Base-by-base conservation (phyloP, 1,140 invertebrate species). In the Drosophila sproati region DNA sequence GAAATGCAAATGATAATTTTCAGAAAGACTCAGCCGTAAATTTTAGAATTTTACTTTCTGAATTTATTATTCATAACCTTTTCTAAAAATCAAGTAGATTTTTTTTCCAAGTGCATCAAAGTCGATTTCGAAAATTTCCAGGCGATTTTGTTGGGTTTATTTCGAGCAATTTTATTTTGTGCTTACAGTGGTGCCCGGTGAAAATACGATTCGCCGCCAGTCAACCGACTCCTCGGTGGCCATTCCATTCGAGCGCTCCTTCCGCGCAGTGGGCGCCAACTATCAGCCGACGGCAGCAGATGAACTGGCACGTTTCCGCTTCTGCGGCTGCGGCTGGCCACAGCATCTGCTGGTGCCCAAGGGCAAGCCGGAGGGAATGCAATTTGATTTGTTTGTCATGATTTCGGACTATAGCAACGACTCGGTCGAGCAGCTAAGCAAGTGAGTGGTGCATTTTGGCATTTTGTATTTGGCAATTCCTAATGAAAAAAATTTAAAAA, bases 181-280 rank as follows among this genome's bases (percentile, higher is more conserved):
- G 2, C 32, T 55, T 78, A 0, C 74, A 95, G 94, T 95, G 71
- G 92, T 92, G 59, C 94, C 94, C 4, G 94, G 95, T 2, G 85
- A 85, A 34, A 96, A 95, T 68, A 93, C 82, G 2, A 93, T 96
- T 8, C 92, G 91, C 2, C 93, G 95, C 41, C 78, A 83, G 2
- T 95, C 95, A 0, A 91, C 81, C 0, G 93, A 95, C 0, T 95
- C 95, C 2, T 94, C 94, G n/a, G 94, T 96, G 6, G 95, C 95
- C 0, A 95, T 96, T 78, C 94, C 95, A 3, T 95, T 94, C 69
- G 95, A 95, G 50, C 93, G 94, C 39, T 95, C 94, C 4, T 96
- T 96, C 93, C 92, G 94, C 8, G 93, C 95, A 59, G 86, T 96
- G 48, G 93, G 93, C 7, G 77, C 78, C 5, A 69, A 50, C 32